phyloP scores from a whole-genome alignment of 2,113 vertebrate genomes.

The Pagrus major region DNA sequence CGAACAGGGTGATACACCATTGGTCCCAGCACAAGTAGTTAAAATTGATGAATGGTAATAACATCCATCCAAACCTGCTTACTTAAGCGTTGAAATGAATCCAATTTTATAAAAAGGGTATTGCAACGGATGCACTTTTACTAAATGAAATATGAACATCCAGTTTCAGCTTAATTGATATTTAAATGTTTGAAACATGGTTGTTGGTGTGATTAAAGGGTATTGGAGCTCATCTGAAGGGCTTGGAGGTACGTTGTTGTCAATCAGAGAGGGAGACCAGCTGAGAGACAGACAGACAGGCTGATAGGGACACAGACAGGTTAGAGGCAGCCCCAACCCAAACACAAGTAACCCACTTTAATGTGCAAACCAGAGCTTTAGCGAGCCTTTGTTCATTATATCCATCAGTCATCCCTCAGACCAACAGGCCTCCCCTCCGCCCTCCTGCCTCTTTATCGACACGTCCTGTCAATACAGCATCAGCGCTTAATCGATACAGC shows the following conservation, averaged over 20 bases:
- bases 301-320: background rate
- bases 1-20: no score
- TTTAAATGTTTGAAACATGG: background rate
- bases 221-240: background rate
- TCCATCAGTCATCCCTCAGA: slow-evolving; percentile 28
- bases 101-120: background rate
- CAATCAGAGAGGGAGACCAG: background rate
- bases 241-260: background rate
- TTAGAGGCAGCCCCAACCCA: background rate
- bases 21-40: no score
- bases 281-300: background rate
- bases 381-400: slow-evolving; percentile 19
- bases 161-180: background rate
- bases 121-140: background rate
- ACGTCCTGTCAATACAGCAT: slow-evolving; percentile 55
- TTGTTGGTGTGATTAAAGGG: background rate
- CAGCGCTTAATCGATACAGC: slow-evolving; percentile 65
- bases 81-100: background rate
- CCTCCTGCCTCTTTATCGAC: slow-evolving; percentile 42
- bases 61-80: background rate
- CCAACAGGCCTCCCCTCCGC: slow-evolving; percentile 12
- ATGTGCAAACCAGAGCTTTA: slow-evolving; percentile 8
- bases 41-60: background rate
- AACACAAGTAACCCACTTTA: slow-evolving; percentile 20
- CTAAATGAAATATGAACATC: background rate